Evolutionary conservation across 2,888 invertebrate genomes (phyloP).

Genomic region (Cheilosia urbana): DNA sequence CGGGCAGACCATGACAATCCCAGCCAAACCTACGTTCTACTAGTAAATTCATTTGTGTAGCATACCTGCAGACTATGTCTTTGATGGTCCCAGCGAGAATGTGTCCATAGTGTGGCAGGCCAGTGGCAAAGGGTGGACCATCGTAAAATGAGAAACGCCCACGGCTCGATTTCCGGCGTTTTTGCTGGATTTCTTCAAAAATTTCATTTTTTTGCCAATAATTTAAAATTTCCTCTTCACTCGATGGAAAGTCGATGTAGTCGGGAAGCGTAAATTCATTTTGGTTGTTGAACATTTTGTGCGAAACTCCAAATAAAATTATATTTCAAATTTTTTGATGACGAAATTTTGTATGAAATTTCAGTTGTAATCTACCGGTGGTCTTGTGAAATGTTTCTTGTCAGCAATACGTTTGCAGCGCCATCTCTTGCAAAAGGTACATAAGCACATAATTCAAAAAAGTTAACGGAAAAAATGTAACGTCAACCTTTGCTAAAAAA

Average conservation of each 20-base stretch:
- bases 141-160: constrained; percentile 95
- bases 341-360: background rate
- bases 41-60: constrained; percentile 94
- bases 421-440: no score
- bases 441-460: no score
- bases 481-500: no score
- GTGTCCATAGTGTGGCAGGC: constrained; percentile 98
- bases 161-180: constrained; percentile 25
- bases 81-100: constrained; percentile 98
- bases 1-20: constrained; percentile 98
- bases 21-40: constrained; percentile 97
- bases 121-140: constrained; percentile 99
- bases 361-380: no score
- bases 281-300: constrained; percentile 39
- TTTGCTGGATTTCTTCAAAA: constrained; percentile 90
- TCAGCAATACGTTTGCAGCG: no score
- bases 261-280: constrained; percentile 33
- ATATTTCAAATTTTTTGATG: background rate
- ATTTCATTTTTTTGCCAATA: constrained; percentile 94
- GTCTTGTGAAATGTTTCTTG: no score
- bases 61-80: constrained; percentile 96
- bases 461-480: no score
- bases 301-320: background rate
- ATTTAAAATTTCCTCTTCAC: constrained; percentile 91
- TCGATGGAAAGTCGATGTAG: constrained; percentile 93